phyloP scores from a whole-genome alignment of 2,888 invertebrate species.

The Agriopis leucophaearia region DNA sequence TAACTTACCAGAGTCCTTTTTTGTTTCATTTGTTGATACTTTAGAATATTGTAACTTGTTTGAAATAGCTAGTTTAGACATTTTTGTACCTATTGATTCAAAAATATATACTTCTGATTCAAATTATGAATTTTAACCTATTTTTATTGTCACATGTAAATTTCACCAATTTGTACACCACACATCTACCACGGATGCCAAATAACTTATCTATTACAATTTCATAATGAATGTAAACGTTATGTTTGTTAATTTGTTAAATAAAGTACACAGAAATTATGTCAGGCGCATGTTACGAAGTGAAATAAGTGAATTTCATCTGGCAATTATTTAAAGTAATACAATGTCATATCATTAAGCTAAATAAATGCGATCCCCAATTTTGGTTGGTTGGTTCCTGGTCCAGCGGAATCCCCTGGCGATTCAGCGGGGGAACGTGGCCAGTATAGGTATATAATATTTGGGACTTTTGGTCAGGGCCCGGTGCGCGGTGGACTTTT shows the following conservation, averaged over 20 bases:
- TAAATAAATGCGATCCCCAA: no score
- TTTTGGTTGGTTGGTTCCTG: no score
- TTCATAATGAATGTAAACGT: not conserved
- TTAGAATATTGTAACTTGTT: slow-evolving; percentile 27
- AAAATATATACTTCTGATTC: no score
- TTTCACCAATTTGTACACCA: not conserved
- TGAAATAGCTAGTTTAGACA: slow-evolving; percentile 12
- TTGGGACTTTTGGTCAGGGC: no score
- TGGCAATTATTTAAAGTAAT: not conserved
- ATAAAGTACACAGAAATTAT: slow-evolving; percentile 2
- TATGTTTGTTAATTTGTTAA: slow-evolving; percentile 2
- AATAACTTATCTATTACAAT: not conserved
- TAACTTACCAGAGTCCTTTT: slow-evolving; percentile 25
- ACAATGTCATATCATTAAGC: no score
- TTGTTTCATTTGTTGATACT: slow-evolving; percentile 32
- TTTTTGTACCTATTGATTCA: not conserved
- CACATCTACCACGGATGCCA: not conserved
- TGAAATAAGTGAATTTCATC: not conserved
- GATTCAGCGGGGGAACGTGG: no score
- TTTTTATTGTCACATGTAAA: not conserved
- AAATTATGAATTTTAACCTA: not conserved
- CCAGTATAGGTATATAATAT: no score
- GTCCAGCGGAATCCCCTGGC: no score
- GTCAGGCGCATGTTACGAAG: not conserved
- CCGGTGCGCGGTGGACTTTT: no score